Base-by-base conservation (phyloP, 53 echinoderm and acorn worm genomes). In the Crossaster papposus region DNA sequence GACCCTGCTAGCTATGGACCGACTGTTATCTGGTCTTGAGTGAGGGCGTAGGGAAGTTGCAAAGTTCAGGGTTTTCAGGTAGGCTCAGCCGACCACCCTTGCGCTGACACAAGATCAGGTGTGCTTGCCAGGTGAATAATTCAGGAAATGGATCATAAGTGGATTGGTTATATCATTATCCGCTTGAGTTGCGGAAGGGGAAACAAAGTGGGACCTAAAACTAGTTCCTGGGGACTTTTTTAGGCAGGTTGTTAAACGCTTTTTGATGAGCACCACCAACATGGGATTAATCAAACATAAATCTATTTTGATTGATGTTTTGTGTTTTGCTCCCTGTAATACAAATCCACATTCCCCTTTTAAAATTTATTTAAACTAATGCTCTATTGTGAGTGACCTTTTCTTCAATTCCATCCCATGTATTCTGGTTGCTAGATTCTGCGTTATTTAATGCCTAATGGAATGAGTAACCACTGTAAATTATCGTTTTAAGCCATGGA, bases 61-160 rank as follows among this genome's bases (percentile, higher is more conserved):
- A 14, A 4, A 51, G 44, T 22, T 17, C 50, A 26, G 23, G 24
- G 44, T 44, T 20, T 38, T 26, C n/a, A n/a, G 36, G 37, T 38
- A 44, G 38, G 70, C 23, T 17, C 31, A n/a, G 22, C n/a, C 68
- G 83, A 26, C 84, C 71, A 71, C 53, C 72, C 72, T 10, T 72
- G 28, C 33, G 33, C 35, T 68, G 68, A 68, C 68, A 44, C 50
- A 50, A 38, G 23, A 44, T 82, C 82, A 65, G 68, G 82, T 82
- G 82, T 82, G 14, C 64, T 33, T 23, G 55, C 12, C 84, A 71
- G 80, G 84, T 84, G 84, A 84, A 84, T 84, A 51, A 72, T 54
- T 30, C 71, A 52, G 84, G 84, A 84, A 84, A 72, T 72, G 52
- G 53, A 72, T 84, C 84, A 72, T 84, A 84, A 70, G 51, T 84